phyloP scores from a whole-genome alignment of 2,113 vertebrate species.

The Platichthys flesus region DNA sequence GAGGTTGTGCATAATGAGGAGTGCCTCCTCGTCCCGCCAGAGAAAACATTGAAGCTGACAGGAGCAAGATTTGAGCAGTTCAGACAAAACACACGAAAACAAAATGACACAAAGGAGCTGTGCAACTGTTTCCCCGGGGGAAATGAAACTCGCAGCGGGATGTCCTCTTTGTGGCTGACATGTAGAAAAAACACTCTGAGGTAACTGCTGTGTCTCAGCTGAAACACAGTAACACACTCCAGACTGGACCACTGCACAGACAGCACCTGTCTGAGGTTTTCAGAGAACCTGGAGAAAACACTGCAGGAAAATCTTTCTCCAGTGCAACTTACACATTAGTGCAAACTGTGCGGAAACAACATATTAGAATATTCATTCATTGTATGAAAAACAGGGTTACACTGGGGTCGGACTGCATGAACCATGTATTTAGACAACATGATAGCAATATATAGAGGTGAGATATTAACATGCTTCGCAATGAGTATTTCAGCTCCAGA shows the following conservation, averaged over 20 bases:
- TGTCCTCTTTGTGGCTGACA: neutral
- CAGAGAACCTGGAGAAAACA: neutral
- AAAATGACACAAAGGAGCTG: slow-evolving; percentile 12
- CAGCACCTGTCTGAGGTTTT: neutral
- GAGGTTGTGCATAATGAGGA: slow-evolving; percentile 64
- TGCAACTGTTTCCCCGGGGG: slow-evolving; percentile 9
- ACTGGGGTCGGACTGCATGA: too few species aligned
- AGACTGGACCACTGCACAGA: neutral
- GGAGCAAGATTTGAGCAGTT: slow-evolving; percentile 24
- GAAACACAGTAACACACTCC: slow-evolving; percentile 1
- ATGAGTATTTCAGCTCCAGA: too few species aligned
- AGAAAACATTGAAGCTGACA: slow-evolving; percentile 37
- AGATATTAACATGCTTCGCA: too few species aligned
- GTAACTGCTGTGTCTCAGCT: neutral
- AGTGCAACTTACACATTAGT: neutral
- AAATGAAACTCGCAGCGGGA: slow-evolving; percentile 3
- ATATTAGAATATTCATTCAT: too few species aligned
- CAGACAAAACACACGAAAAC: slow-evolving; percentile 8
- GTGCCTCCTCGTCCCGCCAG: slow-evolving; percentile 8
- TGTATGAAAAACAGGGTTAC: too few species aligned
- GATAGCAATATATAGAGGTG: too few species aligned
- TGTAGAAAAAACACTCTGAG: neutral
- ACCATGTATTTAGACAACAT: too few species aligned
- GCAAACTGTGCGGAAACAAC: neutral
- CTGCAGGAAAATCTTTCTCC: neutral